Evolutionary conservation across 1,140 invertebrate genomes (phyloP).

Genomic region (Drosophila neocordata): DNA sequence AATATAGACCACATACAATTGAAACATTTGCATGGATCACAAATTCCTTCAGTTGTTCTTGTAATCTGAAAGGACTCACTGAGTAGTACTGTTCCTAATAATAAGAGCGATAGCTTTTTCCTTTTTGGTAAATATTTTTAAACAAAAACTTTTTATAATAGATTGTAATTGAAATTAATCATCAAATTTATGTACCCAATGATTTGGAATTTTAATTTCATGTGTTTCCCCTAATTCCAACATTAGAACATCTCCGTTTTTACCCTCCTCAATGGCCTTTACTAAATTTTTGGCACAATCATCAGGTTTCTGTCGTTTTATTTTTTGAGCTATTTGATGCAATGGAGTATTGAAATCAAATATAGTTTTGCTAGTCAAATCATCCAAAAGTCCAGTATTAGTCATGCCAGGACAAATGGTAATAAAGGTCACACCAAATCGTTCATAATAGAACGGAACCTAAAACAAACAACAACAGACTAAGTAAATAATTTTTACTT

Average conservation of each 20-base stretch:
- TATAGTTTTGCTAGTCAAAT: conserved; percentile 47
- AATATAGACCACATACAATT: too few relatives aligned
- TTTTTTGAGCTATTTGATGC: conserved; percentile 22
- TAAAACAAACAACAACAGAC: neutral
- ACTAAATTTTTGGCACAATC: conserved; percentile 65
- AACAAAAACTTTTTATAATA: too few relatives aligned
- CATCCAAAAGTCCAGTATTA: conserved; percentile 51
- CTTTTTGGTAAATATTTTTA: too few relatives aligned
- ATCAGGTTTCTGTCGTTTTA: conserved; percentile 46
- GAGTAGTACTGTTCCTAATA: too few relatives aligned
- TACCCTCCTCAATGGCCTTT: conserved; percentile 48
- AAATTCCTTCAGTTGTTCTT: too few relatives aligned
- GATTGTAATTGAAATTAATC: neutral
- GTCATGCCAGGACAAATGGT: conserved; percentile 75
- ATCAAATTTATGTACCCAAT: conserved; percentile 39
- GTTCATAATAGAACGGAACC: conserved; percentile 44
- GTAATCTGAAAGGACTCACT: too few relatives aligned
- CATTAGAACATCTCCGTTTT: conserved; percentile 60
- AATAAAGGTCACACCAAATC: conserved; percentile 58
- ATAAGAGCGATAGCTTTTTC: too few relatives aligned
- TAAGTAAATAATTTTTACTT: neutral
- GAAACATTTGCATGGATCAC: too few relatives aligned
- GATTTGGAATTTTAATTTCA: conserved; percentile 39
- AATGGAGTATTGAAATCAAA: conserved; percentile 49
- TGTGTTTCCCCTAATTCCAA: conserved; percentile 55